Percentiles rank a stretch among this genome's conserved stretches.
These are phyloP conservation scores for Dendroctonus ponderosae DNA, from an alignment of 1,140 invertebrate genomes.

Conservation along the genomic window DNA sequence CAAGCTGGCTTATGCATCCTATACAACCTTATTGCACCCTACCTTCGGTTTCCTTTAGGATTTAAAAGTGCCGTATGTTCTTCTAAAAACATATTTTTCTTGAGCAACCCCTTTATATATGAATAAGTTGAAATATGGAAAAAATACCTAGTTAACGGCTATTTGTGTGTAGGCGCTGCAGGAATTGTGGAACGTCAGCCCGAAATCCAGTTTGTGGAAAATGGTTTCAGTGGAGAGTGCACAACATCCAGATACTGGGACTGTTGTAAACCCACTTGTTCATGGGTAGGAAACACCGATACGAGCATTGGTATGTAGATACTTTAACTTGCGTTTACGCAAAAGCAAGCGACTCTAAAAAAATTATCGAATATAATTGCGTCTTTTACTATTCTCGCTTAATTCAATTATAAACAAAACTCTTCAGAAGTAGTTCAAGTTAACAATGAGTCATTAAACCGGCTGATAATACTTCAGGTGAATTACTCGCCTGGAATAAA, in stretches of 20 bases:
- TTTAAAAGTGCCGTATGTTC: too few species aligned
- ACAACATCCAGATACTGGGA: constrained; percentile 36
- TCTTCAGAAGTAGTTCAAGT: background rate
- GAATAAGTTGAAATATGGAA: too few species aligned
- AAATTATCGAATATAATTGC: background rate
- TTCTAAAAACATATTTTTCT: too few species aligned
- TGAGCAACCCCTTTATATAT: too few species aligned
- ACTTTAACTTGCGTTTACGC: background rate
- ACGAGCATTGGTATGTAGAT: constrained; percentile 15
- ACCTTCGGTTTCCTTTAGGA: too few species aligned
- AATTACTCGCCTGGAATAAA: too few species aligned
- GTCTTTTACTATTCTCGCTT: background rate
- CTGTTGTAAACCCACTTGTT: constrained; percentile 36
- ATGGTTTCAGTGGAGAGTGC: constrained; percentile 12
- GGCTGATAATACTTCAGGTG: background rate
- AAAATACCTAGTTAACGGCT: too few species aligned
- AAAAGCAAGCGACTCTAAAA: too few species aligned
- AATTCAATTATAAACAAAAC: background rate
- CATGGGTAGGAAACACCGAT: constrained; percentile 28
- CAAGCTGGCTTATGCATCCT: too few species aligned
- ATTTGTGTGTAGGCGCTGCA: constrained; percentile 5
- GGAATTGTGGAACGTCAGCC: constrained; percentile 13
- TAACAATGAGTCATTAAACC: background rate
- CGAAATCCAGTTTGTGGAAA: constrained; percentile 23
- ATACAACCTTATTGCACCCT: too few species aligned